Base-by-base conservation (phyloP, 1,140 invertebrate species). In the Aphelinus atriplicis region DNA sequence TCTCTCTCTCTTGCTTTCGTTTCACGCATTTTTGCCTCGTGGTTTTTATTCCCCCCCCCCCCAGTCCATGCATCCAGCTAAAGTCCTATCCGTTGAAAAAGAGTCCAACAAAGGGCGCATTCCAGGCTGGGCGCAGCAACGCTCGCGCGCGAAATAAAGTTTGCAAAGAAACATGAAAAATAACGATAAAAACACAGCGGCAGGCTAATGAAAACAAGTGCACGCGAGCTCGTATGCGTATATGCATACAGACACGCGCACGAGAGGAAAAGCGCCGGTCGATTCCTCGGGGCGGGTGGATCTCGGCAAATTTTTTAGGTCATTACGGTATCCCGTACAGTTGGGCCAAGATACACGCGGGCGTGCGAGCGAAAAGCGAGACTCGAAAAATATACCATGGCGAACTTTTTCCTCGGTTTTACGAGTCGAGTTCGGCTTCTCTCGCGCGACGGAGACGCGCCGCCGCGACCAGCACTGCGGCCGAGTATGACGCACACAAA, bases 401-500 rank as follows among this genome's bases (percentile, higher is more conserved):
- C 67, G 67, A 78, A 69, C 71, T 73, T 78, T 79, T 75, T 72
- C 69, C 55, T 26, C 63, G 42, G n/a, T 65, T 72, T 72, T 72
- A 43, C 48, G 26, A 6, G 48, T 26, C 26, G 26, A 2, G 4
- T 46, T 62, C 42, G 43, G n/a, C 43, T 26, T 45, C 43, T 48
- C 51, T 46, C 46, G 53, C 6, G 65, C 50, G 7, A 51, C 0
- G 46, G 45, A 4, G 46, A 2, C 51, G 42, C 9, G 5, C 56
- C 6, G 48, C 66, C 26, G 57, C 68, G 51, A n/a, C 57, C 78
- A 78, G 79, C 77, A 80, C 79, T 75, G 77, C 77, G 77, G 75
- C 62, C 61, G 60, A 71, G 66, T 75, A 78, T 80, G 80, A 80
- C 78, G 80, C 78, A 80, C 64, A 26, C 26, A 26, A 26, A 60